These are phyloP conservation scores for Drosophila falleni DNA, from an alignment of 2,888 invertebrate genomes.

Conservation along the genomic window DNA sequence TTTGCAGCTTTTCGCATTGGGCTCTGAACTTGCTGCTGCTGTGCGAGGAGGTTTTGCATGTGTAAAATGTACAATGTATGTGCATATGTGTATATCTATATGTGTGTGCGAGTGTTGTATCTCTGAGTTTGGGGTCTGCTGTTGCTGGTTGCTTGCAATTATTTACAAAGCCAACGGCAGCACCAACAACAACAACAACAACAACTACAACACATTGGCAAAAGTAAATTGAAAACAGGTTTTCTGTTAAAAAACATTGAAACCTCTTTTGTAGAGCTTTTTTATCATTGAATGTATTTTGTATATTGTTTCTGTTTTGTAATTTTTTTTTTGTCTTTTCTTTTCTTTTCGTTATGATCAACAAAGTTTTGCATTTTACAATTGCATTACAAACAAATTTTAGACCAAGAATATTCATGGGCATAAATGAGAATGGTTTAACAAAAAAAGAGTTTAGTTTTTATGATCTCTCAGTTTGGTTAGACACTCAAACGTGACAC, in stretches of 20 bases:
- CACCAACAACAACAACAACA: conserved; percentile 46
- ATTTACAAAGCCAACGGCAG: conserved; percentile 76
- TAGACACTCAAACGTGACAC: conserved; percentile 67
- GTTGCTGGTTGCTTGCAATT: conserved; percentile 75
- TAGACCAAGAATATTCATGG: conserved; percentile 7
- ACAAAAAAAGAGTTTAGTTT: neutral
- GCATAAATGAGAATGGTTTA: conserved; percentile 17
- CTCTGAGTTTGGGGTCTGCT: conserved; percentile 67
- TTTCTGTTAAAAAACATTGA: conserved; percentile 73
- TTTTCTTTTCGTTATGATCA: conserved; percentile 12
- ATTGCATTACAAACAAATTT: neutral
- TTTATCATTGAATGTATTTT: conserved; percentile 71
- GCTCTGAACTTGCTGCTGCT: conserved; percentile 60
- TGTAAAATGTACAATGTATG: conserved; percentile 7
- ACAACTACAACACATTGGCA: conserved; percentile 53
- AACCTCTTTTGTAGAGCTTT: conserved; percentile 76
- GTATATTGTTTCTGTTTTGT: conserved; percentile 31
- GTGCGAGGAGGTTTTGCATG: conserved; percentile 47
- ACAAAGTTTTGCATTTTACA: conserved; percentile 23
- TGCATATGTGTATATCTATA: conserved; percentile 18
- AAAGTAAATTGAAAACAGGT: conserved; percentile 78
- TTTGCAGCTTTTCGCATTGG: conserved; percentile 44
- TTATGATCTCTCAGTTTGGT: neutral
- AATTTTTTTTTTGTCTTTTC: conserved; percentile 24
- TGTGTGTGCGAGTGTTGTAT: conserved; percentile 19